Evolutionary conservation across 2,888 invertebrate species (phyloP).

Genomic region (Agrochola macilenta): DNA sequence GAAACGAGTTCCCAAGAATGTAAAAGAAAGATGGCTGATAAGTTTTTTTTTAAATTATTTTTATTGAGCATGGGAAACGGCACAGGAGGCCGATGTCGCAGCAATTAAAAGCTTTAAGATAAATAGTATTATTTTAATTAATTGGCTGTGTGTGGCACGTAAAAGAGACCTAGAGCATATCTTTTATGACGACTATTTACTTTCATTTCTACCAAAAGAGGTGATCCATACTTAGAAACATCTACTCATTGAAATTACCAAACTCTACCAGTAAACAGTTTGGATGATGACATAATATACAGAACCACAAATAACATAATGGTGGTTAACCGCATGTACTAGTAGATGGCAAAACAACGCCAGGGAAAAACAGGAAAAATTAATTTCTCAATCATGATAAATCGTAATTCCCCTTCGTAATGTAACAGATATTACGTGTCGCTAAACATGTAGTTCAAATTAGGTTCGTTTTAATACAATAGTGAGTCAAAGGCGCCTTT

Average conservation of each 20-base stretch:
- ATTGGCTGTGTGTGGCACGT: neutral
- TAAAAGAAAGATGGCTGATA: slow-evolving; percentile 48
- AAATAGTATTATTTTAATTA: slow-evolving; percentile 20
- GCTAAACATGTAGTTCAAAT: slow-evolving; percentile 9
- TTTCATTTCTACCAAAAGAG: neutral
- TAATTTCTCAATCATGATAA: slow-evolving; percentile 24
- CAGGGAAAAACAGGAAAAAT: slow-evolving; percentile 36
- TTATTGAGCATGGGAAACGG: slow-evolving; percentile 51
- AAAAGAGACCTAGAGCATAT: neutral
- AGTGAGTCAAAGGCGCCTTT: slow-evolving; percentile 12
- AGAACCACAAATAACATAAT: slow-evolving; percentile 1
- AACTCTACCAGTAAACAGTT: slow-evolving; percentile 15
- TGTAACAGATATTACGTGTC: slow-evolving; percentile 20
- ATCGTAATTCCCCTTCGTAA: slow-evolving; percentile 31
- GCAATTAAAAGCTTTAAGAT: slow-evolving; percentile 51
- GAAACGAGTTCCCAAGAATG: slow-evolving; percentile 59
- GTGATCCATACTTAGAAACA: neutral
- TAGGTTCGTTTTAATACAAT: slow-evolving; percentile 15
- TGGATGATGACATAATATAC: slow-evolving; percentile 21
- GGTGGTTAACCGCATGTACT: slow-evolving; percentile 43
- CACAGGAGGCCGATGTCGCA: slow-evolving; percentile 20
- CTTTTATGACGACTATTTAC: neutral
- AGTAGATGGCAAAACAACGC: slow-evolving; percentile 17
- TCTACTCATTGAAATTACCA: neutral
- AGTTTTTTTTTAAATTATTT: slow-evolving; percentile 29